These are phyloP conservation scores for Ochropleura plecta DNA, from an alignment of 2,888 invertebrate genomes.

Conservation along the genomic window DNA sequence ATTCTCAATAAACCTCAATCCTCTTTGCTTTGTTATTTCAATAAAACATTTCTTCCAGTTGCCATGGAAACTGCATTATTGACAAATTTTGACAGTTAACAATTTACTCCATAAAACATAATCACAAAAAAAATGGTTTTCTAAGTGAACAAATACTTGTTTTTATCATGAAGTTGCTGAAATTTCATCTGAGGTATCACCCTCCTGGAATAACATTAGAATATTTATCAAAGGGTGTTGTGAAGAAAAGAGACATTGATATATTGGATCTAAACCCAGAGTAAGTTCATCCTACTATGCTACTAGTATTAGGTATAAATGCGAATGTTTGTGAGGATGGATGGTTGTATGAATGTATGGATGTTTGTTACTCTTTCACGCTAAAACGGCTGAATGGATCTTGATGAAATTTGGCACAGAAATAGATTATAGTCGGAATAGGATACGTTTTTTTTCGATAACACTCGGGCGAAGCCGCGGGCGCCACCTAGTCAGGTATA, in stretches of 20 bases:
- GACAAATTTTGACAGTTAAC: conserved; percentile 77
- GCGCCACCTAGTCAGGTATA: too few species aligned
- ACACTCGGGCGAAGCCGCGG: too few species aligned
- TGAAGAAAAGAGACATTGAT: conserved; percentile 92
- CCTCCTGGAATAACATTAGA: conserved; percentile 93
- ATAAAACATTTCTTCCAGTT: conserved; percentile 60
- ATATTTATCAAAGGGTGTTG: conserved; percentile 90
- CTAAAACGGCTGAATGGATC: too few species aligned
- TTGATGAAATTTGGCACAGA: too few species aligned
- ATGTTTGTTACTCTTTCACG: too few species aligned
- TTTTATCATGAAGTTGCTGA: conserved; percentile 91
- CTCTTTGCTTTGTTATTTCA: conserved; percentile 44
- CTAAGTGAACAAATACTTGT: conserved; percentile 22
- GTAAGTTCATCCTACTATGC: conserved; percentile 80
- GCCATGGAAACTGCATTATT: conserved; percentile 80
- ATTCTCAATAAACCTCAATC: conserved; percentile 35
- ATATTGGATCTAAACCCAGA: conserved; percentile 91
- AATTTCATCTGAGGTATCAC: conserved; percentile 93
- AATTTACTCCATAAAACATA: conserved; percentile 65
- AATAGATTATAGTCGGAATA: too few species aligned
- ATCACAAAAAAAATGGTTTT: conserved; percentile 64
- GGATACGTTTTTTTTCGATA: too few species aligned
- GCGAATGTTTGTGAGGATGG: too few species aligned
- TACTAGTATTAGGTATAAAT: too few species aligned
- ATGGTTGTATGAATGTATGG: too few species aligned